Conservation (phyloP, 1,140 invertebrate genomes). For the Neelides sp. region DNA sequence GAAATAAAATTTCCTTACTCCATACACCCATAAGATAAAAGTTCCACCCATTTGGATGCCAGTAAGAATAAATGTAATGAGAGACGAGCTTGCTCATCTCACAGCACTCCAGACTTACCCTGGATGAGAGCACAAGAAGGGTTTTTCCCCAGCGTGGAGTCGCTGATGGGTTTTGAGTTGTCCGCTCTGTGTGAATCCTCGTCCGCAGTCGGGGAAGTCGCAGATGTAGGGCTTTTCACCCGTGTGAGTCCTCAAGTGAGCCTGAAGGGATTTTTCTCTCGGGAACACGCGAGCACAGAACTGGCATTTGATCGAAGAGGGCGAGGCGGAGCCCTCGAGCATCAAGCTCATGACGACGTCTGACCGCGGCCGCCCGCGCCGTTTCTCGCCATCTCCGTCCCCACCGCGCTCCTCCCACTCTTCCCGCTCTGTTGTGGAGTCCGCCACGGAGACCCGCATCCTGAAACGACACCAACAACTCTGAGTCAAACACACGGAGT, state of each 20-base stretch:
- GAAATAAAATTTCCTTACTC: neutral
- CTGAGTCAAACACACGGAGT: neutral
- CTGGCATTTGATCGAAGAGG: slow-evolving; percentile 58
- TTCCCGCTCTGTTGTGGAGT: slow-evolving; percentile 23
- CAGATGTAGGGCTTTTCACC: slow-evolving; percentile 65
- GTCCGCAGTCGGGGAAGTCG: slow-evolving; percentile 61
- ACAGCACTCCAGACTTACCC: slow-evolving; percentile 40
- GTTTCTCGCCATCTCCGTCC: slow-evolving; percentile 13
- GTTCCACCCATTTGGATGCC: too few species aligned
- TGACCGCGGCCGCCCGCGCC: slow-evolving; percentile 55
- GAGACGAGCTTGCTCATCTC: slow-evolving; percentile 1
- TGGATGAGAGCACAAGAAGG: slow-evolving; percentile 55
- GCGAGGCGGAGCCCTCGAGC: slow-evolving; percentile 55
- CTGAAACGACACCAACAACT: too few species aligned
- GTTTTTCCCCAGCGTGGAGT: slow-evolving; percentile 69
- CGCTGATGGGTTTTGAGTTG: slow-evolving; percentile 67
- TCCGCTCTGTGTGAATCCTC: slow-evolving; percentile 68
- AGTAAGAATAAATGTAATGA: neutral
- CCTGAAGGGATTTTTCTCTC: slow-evolving; percentile 64
- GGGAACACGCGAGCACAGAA: slow-evolving; percentile 65
- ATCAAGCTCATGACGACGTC: slow-evolving; percentile 58
- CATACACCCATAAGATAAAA: slow-evolving; percentile 3
- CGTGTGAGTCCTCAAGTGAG: slow-evolving; percentile 67
- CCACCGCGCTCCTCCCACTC: slow-evolving; percentile 8
- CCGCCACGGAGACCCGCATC: too few species aligned